Percentiles rank a stretch among this genome's conserved stretches.
phyloP scores from a whole-genome alignment of 2,888 invertebrate genomes.

The Sipunculus nudus region DNA sequence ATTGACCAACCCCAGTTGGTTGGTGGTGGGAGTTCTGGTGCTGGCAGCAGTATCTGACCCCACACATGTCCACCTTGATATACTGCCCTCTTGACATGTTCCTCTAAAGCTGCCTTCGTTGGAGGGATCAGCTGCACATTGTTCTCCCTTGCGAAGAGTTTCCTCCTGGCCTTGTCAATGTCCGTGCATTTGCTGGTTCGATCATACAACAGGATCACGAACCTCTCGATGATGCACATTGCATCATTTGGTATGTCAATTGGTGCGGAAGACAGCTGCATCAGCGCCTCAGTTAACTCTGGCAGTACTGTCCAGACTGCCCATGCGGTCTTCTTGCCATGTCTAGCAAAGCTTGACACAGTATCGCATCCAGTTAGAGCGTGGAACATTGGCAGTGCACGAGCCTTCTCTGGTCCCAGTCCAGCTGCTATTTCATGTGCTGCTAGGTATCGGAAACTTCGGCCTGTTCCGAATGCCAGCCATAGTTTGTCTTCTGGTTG shows the following conservation, averaged over 20 bases:
- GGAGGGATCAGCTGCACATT: conserved; percentile 30
- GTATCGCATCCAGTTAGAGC: conserved; percentile 35
- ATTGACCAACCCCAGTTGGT: conserved; percentile 7
- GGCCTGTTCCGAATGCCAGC: conserved; percentile 30
- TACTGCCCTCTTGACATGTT: conserved; percentile 33
- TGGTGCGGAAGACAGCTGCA: background rate
- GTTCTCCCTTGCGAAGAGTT: conserved; percentile 27
- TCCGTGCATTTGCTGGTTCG: conserved; percentile 9
- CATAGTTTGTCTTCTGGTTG: conserved; percentile 12
- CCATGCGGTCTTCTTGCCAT: conserved; percentile 24
- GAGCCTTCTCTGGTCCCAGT: conserved; percentile 14
- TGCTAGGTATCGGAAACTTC: conserved; percentile 27
- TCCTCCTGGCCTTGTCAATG: conserved; percentile 29
- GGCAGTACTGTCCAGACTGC: background rate
- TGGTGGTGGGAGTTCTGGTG: conserved; percentile 4
- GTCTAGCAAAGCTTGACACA: conserved; percentile 10
- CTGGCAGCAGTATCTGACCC: conserved; percentile 13
- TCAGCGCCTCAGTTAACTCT: background rate
- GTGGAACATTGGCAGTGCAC: conserved; percentile 20
- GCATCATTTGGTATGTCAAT: conserved; percentile 1
- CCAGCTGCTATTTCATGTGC: conserved; percentile 21
- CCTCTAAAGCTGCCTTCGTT: conserved; percentile 29
- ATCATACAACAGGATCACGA: conserved; percentile 39
- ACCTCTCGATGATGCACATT: conserved; percentile 26
- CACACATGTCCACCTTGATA: conserved; percentile 31